Evolutionary conservation across 2,113 vertebrate species (phyloP).

Genomic region (Muntiacus reevesi): DNA sequence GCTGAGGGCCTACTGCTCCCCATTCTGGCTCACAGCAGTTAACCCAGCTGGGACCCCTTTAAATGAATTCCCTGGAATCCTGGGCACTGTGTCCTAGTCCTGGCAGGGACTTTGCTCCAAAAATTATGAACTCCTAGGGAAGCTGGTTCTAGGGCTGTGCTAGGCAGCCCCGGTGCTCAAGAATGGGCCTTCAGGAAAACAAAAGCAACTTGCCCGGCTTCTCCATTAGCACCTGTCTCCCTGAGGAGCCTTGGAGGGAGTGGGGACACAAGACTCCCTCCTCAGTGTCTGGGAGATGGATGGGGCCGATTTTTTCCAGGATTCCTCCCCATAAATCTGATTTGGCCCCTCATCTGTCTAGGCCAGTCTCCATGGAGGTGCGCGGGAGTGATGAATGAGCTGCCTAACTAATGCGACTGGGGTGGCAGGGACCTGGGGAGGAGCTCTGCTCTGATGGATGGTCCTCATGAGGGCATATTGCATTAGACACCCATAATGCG

Average conservation of each 20-base stretch:
- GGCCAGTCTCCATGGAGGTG: constrained; percentile 65
- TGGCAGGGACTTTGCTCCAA: neutral
- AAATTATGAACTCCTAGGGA: neutral
- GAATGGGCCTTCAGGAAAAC: constrained; percentile 44
- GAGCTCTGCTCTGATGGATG: constrained; percentile 76
- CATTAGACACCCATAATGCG: constrained; percentile 80
- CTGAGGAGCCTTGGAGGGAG: constrained; percentile 52
- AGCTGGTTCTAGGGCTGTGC: neutral
- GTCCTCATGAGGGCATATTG: constrained; percentile 71
- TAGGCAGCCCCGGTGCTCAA: neutral
- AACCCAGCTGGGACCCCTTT: neutral
- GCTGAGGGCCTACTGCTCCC: neutral
- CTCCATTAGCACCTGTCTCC: constrained; percentile 50
- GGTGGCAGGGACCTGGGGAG: constrained; percentile 70
- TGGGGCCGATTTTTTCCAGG: constrained; percentile 70
- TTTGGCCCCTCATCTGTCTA: constrained; percentile 70
- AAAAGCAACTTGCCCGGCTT: constrained; percentile 55
- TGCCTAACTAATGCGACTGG: constrained; percentile 64
- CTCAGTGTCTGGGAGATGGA: constrained; percentile 74
- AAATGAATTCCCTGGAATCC: neutral
- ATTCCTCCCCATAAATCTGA: constrained; percentile 74
- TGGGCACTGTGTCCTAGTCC: neutral
- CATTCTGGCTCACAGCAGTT: neutral
- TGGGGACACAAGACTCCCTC: constrained; percentile 44
- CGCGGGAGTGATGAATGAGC: constrained; percentile 64